Evolutionary conservation across 2,888 invertebrate species (phyloP), one percentile per base, ranked within the genome.

Genomic region (Ophion obscuratus): DNA sequence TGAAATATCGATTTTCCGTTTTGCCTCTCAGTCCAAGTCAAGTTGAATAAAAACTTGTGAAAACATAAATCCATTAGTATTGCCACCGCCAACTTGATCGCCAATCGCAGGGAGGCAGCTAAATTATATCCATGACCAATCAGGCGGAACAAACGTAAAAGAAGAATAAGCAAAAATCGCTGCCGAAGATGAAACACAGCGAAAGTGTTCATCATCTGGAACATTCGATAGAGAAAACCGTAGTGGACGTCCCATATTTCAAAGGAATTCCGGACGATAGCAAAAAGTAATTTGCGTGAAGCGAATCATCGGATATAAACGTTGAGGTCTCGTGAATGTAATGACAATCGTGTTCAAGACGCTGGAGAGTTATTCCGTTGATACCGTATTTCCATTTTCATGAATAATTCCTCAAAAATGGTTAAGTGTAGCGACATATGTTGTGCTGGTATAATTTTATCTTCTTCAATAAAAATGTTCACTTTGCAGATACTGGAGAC

Each of bases 171-270:
- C 47, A 75, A 47, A 47, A 75, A 47, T 17, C 24, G 24, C 73
- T 44, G 17, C 17, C 11, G 24, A 64, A 70, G 68, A 81, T 70
- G 74, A 70, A 67, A 78, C 27, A 67, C 68, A 66, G 90, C 88
- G 92, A 90, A 91, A 91, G 91, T 87, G 89, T 80, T 87, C 89
- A 84, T 87, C 85, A 79, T 83, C 88, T 87, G 88, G 89, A 86
- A 89, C 87, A 77, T 78, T 44, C 27, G 31, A n/a, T 61, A 47
- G 68, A 64, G 62, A 74, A 74, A 59, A 57, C 40, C 47, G 70
- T 68, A 20, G 6, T n/a, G 59, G 17, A 17, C 27, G 14, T 62
- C 47, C 40, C 47, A 53, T 74, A 61, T 61, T 53, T 61, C 61
- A 61, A 85, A 74, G 75, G 83, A 86, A 81, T 79, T 83, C 31